phyloP scores from a whole-genome alignment of 2,888 invertebrate genomes.

The Scaeva pyrastri region DNA sequence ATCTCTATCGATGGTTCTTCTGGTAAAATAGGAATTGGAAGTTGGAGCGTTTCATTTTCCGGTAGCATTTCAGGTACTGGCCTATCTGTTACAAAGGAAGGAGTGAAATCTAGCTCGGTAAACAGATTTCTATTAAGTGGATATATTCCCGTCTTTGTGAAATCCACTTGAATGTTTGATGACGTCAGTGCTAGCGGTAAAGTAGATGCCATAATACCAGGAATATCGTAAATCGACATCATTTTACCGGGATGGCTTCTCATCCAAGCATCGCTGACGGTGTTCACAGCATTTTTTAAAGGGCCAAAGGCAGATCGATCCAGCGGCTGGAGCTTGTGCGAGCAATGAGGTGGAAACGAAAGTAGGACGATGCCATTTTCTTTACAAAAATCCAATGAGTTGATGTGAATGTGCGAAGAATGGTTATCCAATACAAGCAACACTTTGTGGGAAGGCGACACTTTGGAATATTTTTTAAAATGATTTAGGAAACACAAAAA shows the following conservation, averaged over 20 bases:
- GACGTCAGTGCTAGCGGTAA: constrained; percentile 3
- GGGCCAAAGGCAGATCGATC: constrained; percentile 76
- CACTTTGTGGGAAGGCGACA: neutral
- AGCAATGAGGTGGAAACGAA: constrained; percentile 57
- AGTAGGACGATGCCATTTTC: constrained; percentile 60
- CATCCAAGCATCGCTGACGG: constrained; percentile 78
- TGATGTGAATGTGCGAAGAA: constrained; percentile 65
- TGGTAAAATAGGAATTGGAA: too few relatives aligned
- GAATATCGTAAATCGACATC: neutral
- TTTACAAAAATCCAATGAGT: constrained; percentile 58
- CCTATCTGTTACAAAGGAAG: constrained; percentile 1
- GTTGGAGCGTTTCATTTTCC: too few relatives aligned
- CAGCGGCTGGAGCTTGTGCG: constrained; percentile 71
- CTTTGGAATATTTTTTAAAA: neutral
- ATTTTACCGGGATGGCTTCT: constrained; percentile 77
- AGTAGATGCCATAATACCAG: neutral
- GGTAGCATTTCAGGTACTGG: constrained; percentile 4
- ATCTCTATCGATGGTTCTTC: too few relatives aligned
- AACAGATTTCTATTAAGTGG: constrained; percentile 20
- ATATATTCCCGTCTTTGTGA: constrained; percentile 19
- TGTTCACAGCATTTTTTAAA: constrained; percentile 77
- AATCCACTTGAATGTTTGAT: constrained; percentile 24
- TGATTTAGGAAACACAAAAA: constrained; percentile 66
- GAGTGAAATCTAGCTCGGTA: constrained; percentile 9
- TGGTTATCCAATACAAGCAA: constrained; percentile 72